Conservation (phyloP, 2,888 invertebrate genomes). For the Dorcus hopei region DNA sequence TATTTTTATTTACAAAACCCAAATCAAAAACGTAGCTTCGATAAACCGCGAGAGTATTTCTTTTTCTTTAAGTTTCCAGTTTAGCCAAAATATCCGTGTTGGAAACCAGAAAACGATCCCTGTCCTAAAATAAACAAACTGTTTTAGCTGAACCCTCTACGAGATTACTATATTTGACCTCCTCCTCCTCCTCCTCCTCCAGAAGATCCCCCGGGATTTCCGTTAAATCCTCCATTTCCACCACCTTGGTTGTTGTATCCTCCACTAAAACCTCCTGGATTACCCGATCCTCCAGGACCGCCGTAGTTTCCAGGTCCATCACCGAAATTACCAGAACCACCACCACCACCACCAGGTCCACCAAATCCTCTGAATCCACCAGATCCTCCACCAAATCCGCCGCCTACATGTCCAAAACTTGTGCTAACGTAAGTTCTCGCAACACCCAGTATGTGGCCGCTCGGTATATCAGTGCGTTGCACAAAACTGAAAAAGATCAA, state of each 20-base stretch:
- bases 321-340: background rate
- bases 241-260: conserved; percentile 6
- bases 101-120: too few relatives aligned
- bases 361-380: conserved; percentile 6
- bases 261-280: background rate
- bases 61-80: too few relatives aligned
- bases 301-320: background rate
- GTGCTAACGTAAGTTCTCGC: conserved; percentile 5
- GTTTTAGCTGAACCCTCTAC: too few relatives aligned
- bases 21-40: too few relatives aligned
- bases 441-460: conserved; percentile 6
- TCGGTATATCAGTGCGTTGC: conserved; percentile 10
- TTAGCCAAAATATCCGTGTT: too few relatives aligned
- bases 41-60: too few relatives aligned
- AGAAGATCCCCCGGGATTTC: too few relatives aligned
- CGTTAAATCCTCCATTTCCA: conserved; percentile 7
- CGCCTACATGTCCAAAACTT: conserved; percentile 1
- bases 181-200: too few relatives aligned
- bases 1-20: too few relatives aligned
- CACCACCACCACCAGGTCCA: background rate
- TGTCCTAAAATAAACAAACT: too few relatives aligned
- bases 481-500: conserved; percentile 1
- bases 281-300: background rate
- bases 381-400: conserved; percentile 6
- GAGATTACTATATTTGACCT: too few relatives aligned